Evolutionary conservation across 92 coral and sea anemone genomes (phyloP), one percentile per base, ranked within the genome.

Genomic region (Epizoanthus fatuus): DNA sequence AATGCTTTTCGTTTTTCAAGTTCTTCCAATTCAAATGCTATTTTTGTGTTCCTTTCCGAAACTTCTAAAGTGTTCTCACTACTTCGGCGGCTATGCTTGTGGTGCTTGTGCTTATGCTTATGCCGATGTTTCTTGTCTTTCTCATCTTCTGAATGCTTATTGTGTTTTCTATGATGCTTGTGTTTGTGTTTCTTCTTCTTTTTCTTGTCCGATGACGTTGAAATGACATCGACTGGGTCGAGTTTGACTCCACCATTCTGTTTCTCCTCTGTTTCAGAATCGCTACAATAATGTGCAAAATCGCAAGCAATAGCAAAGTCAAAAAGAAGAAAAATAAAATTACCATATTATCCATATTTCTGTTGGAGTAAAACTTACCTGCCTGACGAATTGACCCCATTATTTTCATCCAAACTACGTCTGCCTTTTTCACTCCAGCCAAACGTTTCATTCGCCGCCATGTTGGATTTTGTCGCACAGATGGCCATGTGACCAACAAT

Each of bases 1-100:
- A 95, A 96, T 15, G 92, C 92, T 81, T 92, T 95, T 7, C 99
- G 92, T 84, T 75, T 91, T 66, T 95, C 99, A 42, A 96, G 93
- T 79, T 95, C 98, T 67, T 93, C 92, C 44, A 96, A 78, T 72
- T 95, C 99, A 73, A 85, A 92, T 67, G 87, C 99, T 44, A 95
- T 88, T 19, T 82, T 86, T 8, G 91, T 83, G 72, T 89, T 86
- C 54, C 91, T 92, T 72, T 63, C 93, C 1, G 85, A 44, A 10
- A 92, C 87, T 69, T 88, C 93, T 56, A 70, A 57, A 17, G 69
- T 55, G 29, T 44, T 63, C 2, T 71, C 86, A 39, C 75, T 84
- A 44, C 52, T 35, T 20, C 77, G 73, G 17, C 75, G 79, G 42
- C 87, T 88, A 11, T 78, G 86, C 29, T 84, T 88, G 52, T 89